Evolutionary conservation across 2,888 invertebrate species (phyloP), one percentile per base, ranked within the genome.

Genomic region (Meghimatium bilineatum): DNA sequence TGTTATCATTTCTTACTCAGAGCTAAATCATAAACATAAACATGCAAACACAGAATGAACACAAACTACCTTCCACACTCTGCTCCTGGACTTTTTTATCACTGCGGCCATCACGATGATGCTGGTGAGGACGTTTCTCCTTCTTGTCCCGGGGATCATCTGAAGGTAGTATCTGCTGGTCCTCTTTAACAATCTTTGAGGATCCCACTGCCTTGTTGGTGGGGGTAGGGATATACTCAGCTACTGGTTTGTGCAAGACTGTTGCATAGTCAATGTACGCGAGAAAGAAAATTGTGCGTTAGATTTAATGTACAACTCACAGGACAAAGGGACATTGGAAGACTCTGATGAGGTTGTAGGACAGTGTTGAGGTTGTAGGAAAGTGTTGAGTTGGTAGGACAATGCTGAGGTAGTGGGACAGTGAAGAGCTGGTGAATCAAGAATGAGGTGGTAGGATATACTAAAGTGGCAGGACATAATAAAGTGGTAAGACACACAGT

Each of bases 171-270:
- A 60, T 60, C 2, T 44, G 72, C 17, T 44, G 63, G 49, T 78
- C 78, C n/a, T 12, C 29, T 49, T 67, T 75, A 20, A 34, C 12
- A 44, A 12, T 44, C 44, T 44, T 44, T 5, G 5, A 12, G 20
- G 12, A 1, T 36, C 1, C 38, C n/a, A 26, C 60, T 82, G 52
- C 75, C 75, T 84, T 84, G 17, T 60, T 52, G 5, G 86, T 86
- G 1, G 86, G 86, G 20, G 86, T 86, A 52, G 86, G 86, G n/a
- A 86, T 83, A 66, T 86, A 86, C 79, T 83, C 81, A 0, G 85
- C 83, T 17, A 69, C 82, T 69, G 85, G 81, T 23, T 85, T 49
- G 74, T 77, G 29, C 1, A 79, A 17, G 66, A 12, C 81, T 81
- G 74, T 20, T 29, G 6, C 8, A 23, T 29, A 29, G 66, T 23